Conservation (phyloP, 2,888 invertebrate species). For the Limnephilus rhombicus region DNA sequence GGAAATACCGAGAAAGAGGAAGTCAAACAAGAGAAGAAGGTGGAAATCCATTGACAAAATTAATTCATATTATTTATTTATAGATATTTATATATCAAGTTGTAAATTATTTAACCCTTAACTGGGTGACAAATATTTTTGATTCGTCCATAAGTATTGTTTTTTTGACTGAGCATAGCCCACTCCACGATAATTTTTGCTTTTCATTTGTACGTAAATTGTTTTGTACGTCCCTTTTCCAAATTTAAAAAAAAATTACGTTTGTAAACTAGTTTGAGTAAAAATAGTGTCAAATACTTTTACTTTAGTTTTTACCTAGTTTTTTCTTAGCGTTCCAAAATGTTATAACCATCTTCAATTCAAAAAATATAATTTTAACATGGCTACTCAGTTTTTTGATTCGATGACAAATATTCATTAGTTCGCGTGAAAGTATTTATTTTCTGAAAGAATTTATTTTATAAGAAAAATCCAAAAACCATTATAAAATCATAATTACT, state of each 20-base stretch:
- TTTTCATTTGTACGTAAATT: too few relatives aligned
- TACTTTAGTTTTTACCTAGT: too few relatives aligned
- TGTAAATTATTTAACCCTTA: background rate
- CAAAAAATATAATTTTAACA: too few relatives aligned
- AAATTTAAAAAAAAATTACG: too few relatives aligned
- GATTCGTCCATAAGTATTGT: too few relatives aligned
- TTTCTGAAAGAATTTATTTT: background rate
- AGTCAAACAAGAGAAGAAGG: background rate
- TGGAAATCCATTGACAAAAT: background rate
- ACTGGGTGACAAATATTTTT: background rate
- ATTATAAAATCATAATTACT: background rate
- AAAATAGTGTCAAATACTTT: too few relatives aligned
- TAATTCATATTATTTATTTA: background rate
- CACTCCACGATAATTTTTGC: too few relatives aligned
- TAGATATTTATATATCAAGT: background rate
- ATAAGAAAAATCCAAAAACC: background rate
- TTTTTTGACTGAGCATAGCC: too few relatives aligned
- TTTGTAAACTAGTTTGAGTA: too few relatives aligned
- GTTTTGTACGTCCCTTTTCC: too few relatives aligned
- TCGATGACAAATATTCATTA: background rate
- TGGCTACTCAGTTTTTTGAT: background rate
- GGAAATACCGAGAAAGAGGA: background rate
- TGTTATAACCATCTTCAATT: too few relatives aligned
- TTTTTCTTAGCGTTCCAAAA: too few relatives aligned
- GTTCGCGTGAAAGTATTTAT: background rate